These are phyloP conservation scores for Papilio gigon DNA, from an alignment of 2,888 invertebrate genomes.

Conservation along the genomic window DNA sequence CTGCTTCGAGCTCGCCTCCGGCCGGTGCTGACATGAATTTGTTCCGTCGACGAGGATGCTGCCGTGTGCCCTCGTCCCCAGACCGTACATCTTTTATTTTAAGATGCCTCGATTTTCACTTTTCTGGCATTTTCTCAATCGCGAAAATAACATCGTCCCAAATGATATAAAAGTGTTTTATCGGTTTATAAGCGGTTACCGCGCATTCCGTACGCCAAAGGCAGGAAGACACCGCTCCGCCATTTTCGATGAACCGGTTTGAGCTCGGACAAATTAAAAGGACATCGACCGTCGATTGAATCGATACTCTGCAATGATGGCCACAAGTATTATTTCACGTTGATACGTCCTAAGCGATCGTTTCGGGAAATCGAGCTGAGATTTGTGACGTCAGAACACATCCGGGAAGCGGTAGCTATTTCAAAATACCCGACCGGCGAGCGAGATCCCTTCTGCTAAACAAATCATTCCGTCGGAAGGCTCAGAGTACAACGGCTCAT, in stretches of 20 bases:
- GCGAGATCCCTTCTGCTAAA: conserved; percentile 42
- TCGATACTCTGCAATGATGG: conserved; percentile 50
- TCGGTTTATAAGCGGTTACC: conserved; percentile 20
- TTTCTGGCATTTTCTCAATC: conserved; percentile 36
- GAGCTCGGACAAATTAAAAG: conserved; percentile 23
- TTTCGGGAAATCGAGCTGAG: conserved; percentile 67
- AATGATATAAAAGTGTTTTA: conserved; percentile 30
- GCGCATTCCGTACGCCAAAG: conserved; percentile 14
- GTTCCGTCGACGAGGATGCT: not conserved
- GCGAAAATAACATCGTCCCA: conserved; percentile 27
- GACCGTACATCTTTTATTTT: conserved; percentile 21
- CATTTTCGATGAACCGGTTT: conserved; percentile 25
- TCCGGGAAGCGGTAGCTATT: conserved; percentile 79
- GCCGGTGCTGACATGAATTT: not conserved
- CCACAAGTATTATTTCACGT: conserved; percentile 58
- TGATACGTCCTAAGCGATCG: conserved; percentile 48
- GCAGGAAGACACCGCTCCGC: conserved; percentile 32
- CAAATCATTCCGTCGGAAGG: conserved; percentile 36
- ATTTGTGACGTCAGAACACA: conserved; percentile 75
- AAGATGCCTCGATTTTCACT: conserved; percentile 16
- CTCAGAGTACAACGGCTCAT: conserved; percentile 40
- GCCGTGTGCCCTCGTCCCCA: not conserved
- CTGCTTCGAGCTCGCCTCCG: not conserved
- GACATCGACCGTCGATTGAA: conserved; percentile 44
- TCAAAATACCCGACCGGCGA: conserved; percentile 54